These are phyloP conservation scores for Polydrusus cervinus DNA, from an alignment of 2,888 invertebrate genomes.

Conservation along the genomic window DNA sequence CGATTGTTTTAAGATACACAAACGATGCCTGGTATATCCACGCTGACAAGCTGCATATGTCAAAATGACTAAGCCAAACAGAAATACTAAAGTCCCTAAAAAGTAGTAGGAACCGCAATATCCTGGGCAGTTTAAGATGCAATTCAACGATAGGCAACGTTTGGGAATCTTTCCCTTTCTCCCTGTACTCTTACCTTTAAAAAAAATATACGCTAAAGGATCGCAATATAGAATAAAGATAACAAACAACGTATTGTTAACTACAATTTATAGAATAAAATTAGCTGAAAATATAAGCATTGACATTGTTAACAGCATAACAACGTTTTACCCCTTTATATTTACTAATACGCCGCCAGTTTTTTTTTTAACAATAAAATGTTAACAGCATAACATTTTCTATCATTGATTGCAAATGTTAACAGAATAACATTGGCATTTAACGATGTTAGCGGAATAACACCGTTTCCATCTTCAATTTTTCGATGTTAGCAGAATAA, in stretches of 20 bases:
- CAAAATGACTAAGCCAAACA: constrained; percentile 10
- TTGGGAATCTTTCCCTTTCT: constrained; percentile 67
- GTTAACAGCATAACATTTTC: constrained; percentile 49
- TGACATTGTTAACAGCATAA: constrained; percentile 41
- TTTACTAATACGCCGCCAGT: too few species aligned
- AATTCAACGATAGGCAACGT: constrained; percentile 60
- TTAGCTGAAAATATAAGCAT: constrained; percentile 22
- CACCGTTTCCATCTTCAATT: neutral
- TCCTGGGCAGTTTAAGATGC: constrained; percentile 10
- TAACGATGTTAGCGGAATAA: constrained; percentile 42
- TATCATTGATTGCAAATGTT: constrained; percentile 10
- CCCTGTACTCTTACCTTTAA: constrained; percentile 70
- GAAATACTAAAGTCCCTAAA: constrained; percentile 48
- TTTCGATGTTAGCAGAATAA: constrained; percentile 41
- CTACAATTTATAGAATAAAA: constrained; percentile 27
- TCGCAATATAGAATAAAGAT: constrained; percentile 41
- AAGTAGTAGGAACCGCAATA: constrained; percentile 56
- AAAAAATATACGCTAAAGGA: constrained; percentile 46
- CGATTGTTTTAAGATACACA: constrained; percentile 64
- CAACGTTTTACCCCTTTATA: constrained; percentile 5
- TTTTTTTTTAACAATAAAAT: neutral
- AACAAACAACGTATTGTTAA: constrained; percentile 33
- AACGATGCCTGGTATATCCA: constrained; percentile 59
- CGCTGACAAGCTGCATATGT: neutral
- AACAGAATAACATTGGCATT: constrained; percentile 43